Conservation (phyloP, 2,113 vertebrate genomes). For the Xiphophorus hellerii region DNA sequence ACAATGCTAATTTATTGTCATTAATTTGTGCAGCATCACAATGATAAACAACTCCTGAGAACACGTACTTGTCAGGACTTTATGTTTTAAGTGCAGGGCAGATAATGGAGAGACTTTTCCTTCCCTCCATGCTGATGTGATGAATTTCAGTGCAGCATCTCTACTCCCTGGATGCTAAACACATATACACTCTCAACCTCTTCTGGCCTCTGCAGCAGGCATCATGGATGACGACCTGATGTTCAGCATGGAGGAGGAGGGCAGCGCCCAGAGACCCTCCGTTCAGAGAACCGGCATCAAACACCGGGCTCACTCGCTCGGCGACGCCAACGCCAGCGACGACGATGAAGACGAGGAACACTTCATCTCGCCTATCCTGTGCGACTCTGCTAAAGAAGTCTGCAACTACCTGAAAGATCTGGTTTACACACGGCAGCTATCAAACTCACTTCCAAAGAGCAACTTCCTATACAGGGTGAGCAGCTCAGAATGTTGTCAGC, state of each 20-base stretch:
- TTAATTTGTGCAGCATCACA: too few relatives aligned
- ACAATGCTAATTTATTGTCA: not conserved
- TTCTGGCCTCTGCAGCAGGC: conserved; percentile 17
- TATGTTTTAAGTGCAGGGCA: not conserved
- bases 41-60: too few relatives aligned
- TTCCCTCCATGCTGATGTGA: not conserved
- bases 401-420: conserved; percentile 79
- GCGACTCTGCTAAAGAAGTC: conserved; percentile 82
- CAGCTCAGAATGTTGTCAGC: not conserved
- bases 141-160: not conserved
- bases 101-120: too few relatives aligned
- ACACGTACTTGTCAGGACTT: too few relatives aligned
- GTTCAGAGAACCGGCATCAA: conserved; percentile 15
- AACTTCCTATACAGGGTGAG: conserved; percentile 87
- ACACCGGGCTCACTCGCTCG: conserved; percentile 41
- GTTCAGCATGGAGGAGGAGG: conserved; percentile 92
- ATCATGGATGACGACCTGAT: conserved; percentile 97
- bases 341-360: conserved; percentile 86
- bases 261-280: conserved; percentile 68
- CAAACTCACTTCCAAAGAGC: conserved; percentile 83
- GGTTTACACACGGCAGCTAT: conserved; percentile 74
- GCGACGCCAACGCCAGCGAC: conserved; percentile 77
- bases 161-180: not conserved
- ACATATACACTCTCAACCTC: not conserved
- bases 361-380: conserved; percentile 90